Evolutionary conservation across 2,888 invertebrate species (phyloP).

Genomic region (Morpho helenor): DNA sequence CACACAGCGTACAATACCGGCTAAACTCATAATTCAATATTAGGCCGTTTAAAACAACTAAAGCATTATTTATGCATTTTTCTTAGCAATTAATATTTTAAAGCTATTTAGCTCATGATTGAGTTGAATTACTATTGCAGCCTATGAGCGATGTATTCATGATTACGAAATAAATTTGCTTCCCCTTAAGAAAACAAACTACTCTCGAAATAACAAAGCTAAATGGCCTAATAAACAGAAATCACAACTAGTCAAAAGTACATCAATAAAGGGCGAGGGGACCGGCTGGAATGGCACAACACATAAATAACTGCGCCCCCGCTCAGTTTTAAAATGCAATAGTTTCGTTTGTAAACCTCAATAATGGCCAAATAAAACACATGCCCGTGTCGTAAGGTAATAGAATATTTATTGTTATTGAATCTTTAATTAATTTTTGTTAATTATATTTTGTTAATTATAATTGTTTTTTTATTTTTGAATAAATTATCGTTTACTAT

Average conservation of each 20-base stretch:
- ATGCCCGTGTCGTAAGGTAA: conserved; percentile 1
- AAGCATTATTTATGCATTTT: no score
- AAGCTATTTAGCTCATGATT: no score
- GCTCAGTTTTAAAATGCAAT: conserved; percentile 38
- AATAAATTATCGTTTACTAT: no score
- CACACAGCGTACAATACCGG: no score
- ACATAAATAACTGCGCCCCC: conserved; percentile 53
- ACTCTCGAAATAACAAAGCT: conserved; percentile 50
- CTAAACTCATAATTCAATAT: no score
- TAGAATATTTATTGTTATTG: conserved; percentile 2
- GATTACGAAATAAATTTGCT: neutral
- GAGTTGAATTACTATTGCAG: no score
- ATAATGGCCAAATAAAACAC: conserved; percentile 12
- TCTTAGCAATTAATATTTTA: no score
- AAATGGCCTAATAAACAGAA: conserved; percentile 68
- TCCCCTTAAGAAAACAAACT: conserved; percentile 37
- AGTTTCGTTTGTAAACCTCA: conserved; percentile 15
- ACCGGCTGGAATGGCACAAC: conserved; percentile 47
- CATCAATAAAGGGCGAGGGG: conserved; percentile 65
- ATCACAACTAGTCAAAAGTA: conserved; percentile 73
- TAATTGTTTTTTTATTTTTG: no score
- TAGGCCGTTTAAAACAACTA: neutral
- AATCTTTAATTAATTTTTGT: neutral
- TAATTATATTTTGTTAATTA: no score
- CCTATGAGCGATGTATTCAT: no score